phyloP scores from a whole-genome alignment of 2,797 vertebrate genomes.

The Cirrhinus mrigala region DNA sequence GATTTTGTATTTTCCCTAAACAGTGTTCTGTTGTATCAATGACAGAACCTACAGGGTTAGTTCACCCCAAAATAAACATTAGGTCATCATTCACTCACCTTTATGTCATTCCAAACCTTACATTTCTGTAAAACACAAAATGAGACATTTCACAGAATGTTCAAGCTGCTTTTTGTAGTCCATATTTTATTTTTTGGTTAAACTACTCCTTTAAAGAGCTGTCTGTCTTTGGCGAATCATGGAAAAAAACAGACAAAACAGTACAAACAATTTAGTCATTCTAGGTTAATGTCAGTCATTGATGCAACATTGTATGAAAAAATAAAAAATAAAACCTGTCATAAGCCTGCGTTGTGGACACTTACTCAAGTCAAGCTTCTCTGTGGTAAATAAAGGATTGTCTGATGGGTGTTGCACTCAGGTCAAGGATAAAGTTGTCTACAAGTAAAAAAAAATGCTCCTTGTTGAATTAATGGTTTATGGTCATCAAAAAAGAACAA shows the following conservation, averaged over 20 bases:
- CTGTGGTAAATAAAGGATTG: conserved; percentile 42
- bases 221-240: neutral
- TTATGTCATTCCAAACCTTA: neutral
- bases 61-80: conserved; percentile 9
- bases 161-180: neutral
- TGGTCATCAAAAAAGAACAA: neutral
- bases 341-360: conserved; percentile 8
- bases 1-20: conserved; percentile 19
- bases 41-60: neutral
- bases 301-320: neutral
- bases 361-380: conserved; percentile 17
- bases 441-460: neutral
- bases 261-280: neutral
- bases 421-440: neutral
- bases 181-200: neutral
- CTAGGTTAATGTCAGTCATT: neutral
- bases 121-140: neutral
- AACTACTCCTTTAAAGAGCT: neutral
- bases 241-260: neutral
- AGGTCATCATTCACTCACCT: neutral
- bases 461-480: neutral
- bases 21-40: conserved; percentile 25
- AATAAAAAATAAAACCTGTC: neutral
- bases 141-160: neutral
- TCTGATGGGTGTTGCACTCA: neutral